Evolutionary conservation across 37 sponge, comb jelly and placozoan species (phyloP), one percentile per base, ranked within the genome.

Genomic region (Eunapius fragilis): DNA sequence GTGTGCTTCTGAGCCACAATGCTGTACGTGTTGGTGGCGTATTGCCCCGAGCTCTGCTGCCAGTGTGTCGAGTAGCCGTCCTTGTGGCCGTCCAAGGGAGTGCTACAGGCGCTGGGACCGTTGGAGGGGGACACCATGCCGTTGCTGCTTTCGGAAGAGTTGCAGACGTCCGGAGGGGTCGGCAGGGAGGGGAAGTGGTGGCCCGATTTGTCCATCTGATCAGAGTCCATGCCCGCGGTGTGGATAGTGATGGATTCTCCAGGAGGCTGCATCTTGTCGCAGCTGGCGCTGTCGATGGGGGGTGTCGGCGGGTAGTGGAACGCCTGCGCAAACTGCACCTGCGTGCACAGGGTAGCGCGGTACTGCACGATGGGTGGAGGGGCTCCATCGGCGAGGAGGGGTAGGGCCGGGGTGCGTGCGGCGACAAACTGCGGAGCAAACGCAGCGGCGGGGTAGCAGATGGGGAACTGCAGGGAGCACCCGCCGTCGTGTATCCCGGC

Each of bases 261-360:
- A 22, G 71, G 36, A 24, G 69, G 82, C 71, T 75, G 82, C 58
- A 81, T 81, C 25, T 81, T 23, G 38, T n/a, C 19, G 6, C 85
- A 10, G 72, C 31, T 1, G 33, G 28, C 34, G 67, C 67, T 38
- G 67, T 87, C 88, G 37, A 87, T 45, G 24, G 88, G 88, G 58
- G 91, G 91, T 11, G 91, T 90, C 22, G 91, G 91, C 14, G 91
- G 91, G 49, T 90, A 90, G 49, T 82, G 82, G 33, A 90, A 84
- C 0, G 90, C 75, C 25, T 77, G 47, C 2, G 84, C 85, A 23
- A 76, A 37, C 45, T 76, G 76, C 69, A 87, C 88, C 37, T 87
- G 88, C 48, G 82, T 81, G 69, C 67, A 73, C 48, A 82, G 37
- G 6, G 88, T 87, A 30, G 88, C 76, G 14, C 81, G 58, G 28